Evolutionary conservation across 92 coral and sea anemone genomes (phyloP).

Genomic region (Pocillopora grandis): DNA sequence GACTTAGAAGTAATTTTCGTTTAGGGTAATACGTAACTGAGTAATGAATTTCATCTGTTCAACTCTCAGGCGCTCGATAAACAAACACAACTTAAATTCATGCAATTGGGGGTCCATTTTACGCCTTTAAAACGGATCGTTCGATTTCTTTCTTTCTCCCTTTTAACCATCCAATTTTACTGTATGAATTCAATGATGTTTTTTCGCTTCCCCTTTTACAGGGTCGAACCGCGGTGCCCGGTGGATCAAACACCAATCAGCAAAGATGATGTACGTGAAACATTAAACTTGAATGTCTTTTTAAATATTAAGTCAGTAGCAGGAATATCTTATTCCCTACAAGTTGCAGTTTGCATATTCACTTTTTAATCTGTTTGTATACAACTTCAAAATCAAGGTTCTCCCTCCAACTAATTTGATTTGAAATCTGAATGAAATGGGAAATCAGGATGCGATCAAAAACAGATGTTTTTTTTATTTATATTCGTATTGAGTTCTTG

Average conservation of each 20-base stretch:
- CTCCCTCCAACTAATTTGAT: no score
- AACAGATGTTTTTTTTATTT: no score
- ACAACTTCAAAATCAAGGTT: no score
- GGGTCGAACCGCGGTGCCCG: slow-evolving; percentile 46
- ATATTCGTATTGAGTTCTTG: no score
- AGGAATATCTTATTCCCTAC: neutral
- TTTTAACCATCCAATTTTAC: neutral
- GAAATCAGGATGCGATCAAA: no score
- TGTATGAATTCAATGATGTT: neutral
- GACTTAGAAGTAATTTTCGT: neutral
- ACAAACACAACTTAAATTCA: slow-evolving; percentile 16
- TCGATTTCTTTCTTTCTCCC: neutral
- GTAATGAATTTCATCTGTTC: neutral
- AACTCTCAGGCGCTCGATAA: neutral
- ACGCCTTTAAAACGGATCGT: neutral
- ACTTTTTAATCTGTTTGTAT: neutral
- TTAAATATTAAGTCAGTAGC: neutral
- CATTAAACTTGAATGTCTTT: neutral
- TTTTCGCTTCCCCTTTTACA: neutral
- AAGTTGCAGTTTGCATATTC: neutral
- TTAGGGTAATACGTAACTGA: neutral
- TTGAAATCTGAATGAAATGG: no score
- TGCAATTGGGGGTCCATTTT: neutral
- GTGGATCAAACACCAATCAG: slow-evolving; percentile 37
- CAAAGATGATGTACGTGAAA: slow-evolving; percentile 33